Conservation (phyloP, 2,113 vertebrate species). For the Lepus americanus region DNA sequence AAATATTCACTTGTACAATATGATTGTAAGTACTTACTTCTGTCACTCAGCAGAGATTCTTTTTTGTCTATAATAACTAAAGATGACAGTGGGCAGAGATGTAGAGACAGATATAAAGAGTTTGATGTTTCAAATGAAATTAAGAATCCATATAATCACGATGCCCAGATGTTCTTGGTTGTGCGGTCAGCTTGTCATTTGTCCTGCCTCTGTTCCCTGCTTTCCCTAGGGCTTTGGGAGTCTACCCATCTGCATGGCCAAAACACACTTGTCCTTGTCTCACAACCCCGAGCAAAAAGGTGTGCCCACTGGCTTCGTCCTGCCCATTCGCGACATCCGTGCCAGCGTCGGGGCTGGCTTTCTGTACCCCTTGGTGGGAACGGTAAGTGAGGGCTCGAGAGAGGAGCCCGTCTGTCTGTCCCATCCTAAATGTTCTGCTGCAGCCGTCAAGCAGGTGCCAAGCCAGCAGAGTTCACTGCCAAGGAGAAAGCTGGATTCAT, state of each 20-base stretch:
- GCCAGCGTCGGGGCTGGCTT: slow-evolving; percentile 98
- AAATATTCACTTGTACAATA: background rate
- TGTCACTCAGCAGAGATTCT: background rate
- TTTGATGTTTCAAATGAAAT: background rate
- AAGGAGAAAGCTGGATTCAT: background rate
- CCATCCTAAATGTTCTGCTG: background rate
- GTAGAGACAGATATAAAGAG: background rate
- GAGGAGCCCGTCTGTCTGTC: background rate
- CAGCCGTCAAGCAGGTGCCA: background rate
- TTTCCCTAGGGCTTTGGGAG: slow-evolving; percentile 93
- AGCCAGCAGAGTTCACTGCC: background rate
- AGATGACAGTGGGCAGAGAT: background rate
- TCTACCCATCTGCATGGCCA: slow-evolving; percentile 99
- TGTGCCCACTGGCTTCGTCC: slow-evolving; percentile 93
- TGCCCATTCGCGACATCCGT: slow-evolving; percentile 97
- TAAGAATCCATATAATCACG: background rate
- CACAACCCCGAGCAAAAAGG: slow-evolving; percentile 97
- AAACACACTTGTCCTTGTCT: slow-evolving; percentile 97
- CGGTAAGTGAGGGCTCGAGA: slow-evolving; percentile 88
- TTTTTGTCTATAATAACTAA: background rate
- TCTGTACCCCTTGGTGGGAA: slow-evolving; percentile 96
- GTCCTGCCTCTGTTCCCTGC: background rate
- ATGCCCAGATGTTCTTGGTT: background rate
- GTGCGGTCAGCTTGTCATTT: background rate
- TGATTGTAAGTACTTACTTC: background rate